These are phyloP conservation scores for Styela clava DNA, from an alignment of 23 tunicate species.

Conservation along the genomic window DNA sequence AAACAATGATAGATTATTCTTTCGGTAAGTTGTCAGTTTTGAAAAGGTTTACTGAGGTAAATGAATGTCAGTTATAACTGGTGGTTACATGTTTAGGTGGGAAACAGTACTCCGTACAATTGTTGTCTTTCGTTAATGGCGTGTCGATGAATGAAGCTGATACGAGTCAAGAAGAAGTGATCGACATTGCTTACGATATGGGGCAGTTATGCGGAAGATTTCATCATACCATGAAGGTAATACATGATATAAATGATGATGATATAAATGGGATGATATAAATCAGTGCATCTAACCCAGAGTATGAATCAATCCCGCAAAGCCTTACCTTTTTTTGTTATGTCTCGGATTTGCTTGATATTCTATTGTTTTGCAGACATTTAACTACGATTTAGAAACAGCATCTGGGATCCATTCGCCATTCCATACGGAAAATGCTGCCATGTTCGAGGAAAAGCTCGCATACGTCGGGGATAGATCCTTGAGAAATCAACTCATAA, in stretches of 20 bases:
- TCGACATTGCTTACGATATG: neutral
- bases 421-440: slow-evolving; percentile 1
- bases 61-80: no score
- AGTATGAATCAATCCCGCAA: no score
- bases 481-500: neutral
- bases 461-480: neutral
- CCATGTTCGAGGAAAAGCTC: neutral
- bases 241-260: no score
- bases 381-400: neutral
- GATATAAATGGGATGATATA: no score
- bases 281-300: no score
- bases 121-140: slow-evolving; percentile 1
- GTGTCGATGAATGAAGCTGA: neutral
- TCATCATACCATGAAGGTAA: neutral
- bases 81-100: neutral
- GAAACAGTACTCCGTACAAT: slow-evolving; percentile 3
- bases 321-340: no score
- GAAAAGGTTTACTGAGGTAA: no score
- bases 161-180: neutral
- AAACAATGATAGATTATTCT: slow-evolving; percentile 1
- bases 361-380: no score
- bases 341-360: no score
- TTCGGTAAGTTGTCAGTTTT: neutral
- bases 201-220: neutral
- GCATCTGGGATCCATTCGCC: neutral